Conservation (phyloP, 1,140 invertebrate genomes). For the Meloidogyne chitwoodi region DNA sequence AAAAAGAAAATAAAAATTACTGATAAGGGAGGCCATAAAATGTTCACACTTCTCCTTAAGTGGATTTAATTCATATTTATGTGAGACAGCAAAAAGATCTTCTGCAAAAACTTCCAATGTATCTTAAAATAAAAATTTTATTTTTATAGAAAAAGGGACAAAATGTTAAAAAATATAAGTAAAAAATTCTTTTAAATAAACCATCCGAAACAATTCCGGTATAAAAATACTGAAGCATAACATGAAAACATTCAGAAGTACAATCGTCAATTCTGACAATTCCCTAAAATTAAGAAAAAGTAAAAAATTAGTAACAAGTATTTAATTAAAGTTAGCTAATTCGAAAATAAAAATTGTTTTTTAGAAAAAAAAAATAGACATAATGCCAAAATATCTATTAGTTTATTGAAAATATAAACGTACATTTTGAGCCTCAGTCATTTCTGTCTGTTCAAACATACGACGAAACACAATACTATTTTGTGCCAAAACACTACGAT, state of each 20-base stretch:
- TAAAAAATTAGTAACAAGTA: background rate
- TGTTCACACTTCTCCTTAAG: background rate
- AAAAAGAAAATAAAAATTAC: background rate
- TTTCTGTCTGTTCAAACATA: background rate
- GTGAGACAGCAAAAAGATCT: background rate
- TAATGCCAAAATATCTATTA: no score
- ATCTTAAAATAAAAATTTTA: background rate
- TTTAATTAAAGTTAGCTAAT: background rate
- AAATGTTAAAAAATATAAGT: background rate
- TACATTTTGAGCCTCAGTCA: background rate
- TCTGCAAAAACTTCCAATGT: background rate
- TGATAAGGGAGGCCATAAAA: background rate
- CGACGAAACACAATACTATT: background rate
- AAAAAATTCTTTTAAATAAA: background rate
- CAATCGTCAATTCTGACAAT: background rate
- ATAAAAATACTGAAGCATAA: background rate
- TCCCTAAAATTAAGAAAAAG: background rate
- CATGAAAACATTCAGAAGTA: background rate
- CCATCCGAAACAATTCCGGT: background rate
- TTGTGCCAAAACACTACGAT: background rate
- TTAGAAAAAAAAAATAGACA: no score
- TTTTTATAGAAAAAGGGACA: no score
- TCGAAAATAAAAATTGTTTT: background rate
- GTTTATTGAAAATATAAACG: background rate
- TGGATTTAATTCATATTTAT: background rate